phyloP scores from a whole-genome alignment of 2,888 invertebrate genomes.

The Drosophila rubida region DNA sequence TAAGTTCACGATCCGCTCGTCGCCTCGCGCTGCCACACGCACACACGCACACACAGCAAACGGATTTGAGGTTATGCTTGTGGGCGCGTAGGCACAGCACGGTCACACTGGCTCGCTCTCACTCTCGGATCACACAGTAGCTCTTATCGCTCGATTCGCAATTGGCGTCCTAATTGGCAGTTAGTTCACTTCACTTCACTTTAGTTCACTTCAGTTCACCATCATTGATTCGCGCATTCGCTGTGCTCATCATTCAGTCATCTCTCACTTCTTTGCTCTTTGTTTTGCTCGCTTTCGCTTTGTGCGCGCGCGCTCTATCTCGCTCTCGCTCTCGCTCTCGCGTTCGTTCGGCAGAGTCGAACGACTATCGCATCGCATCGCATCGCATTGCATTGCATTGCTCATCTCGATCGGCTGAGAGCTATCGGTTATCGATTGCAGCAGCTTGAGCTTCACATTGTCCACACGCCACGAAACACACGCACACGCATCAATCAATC shows the following conservation, averaged over 20 bases:
- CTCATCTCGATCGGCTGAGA: conserved; percentile 13
- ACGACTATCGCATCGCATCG: conserved; percentile 5
- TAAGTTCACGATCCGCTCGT: conserved; percentile 46
- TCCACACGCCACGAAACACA: conserved; percentile 10
- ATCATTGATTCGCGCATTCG: conserved; percentile 26
- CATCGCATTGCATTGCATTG: not conserved
- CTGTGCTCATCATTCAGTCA: conserved; percentile 31
- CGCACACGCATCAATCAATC: conserved; percentile 47
- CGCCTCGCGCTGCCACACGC: not conserved
- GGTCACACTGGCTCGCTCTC: conserved; percentile 30
- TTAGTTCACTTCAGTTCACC: conserved; percentile 36
- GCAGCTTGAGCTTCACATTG: conserved; percentile 47
- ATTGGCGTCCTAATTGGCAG: conserved; percentile 73
- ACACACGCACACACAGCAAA: no score
- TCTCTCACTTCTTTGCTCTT: conserved; percentile 36
- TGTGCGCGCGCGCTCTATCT: not conserved
- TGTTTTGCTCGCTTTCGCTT: conserved; percentile 50
- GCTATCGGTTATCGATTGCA: conserved; percentile 17
- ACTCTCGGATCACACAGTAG: conserved; percentile 12
- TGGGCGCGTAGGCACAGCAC: conserved; percentile 43
- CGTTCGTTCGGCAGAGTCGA: conserved; percentile 39
- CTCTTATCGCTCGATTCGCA: conserved; percentile 37
- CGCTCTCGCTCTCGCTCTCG: not conserved
- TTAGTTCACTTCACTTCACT: conserved; percentile 55
- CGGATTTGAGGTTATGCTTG: no score